Percentiles rank a stretch among this genome's conserved stretches.
phyloP scores from a whole-genome alignment of 2,888 invertebrate genomes.

The Abrostola triplasia region DNA sequence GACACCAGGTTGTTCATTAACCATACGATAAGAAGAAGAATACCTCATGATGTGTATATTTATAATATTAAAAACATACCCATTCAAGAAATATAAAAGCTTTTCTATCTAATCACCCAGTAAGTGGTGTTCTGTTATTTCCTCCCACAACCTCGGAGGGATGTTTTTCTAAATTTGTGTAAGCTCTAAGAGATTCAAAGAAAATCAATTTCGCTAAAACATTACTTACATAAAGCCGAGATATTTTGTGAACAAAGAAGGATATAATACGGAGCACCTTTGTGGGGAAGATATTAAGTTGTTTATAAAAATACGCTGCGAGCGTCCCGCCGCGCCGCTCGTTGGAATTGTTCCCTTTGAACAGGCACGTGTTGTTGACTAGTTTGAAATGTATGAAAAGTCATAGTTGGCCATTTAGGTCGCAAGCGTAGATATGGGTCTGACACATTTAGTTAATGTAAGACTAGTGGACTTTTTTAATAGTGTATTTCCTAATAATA shows the following conservation, averaged over 20 bases:
- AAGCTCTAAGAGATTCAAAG: conserved; percentile 13
- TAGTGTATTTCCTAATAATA: no score
- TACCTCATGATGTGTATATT: no score
- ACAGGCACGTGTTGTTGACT: background rate
- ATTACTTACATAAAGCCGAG: conserved; percentile 16
- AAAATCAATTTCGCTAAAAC: conserved; percentile 41
- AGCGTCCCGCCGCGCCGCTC: conserved; percentile 15
- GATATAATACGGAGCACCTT: conserved; percentile 29
- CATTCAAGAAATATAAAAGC: background rate
- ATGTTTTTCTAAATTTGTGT: conserved; percentile 9
- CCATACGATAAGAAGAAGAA: no score
- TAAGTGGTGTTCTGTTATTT: conserved; percentile 14
- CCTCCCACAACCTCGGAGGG: background rate
- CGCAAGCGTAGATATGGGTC: background rate
- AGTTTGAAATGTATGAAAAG: background rate
- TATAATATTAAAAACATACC: no score
- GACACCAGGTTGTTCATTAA: no score
- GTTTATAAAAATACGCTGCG: conserved; percentile 41
- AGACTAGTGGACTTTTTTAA: no score
- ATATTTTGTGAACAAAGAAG: conserved; percentile 29
- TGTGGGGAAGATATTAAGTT: conserved; percentile 31
- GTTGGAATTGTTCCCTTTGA: conserved; percentile 25
- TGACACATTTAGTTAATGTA: no score
- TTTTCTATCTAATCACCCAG: conserved; percentile 9
- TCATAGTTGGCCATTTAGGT: background rate